A percentile compares a stretch with the other conserved stretches of the same genome.
phyloP scores from a whole-genome alignment of 2,113 vertebrate species.

The Dicentrarchus labrax region DNA sequence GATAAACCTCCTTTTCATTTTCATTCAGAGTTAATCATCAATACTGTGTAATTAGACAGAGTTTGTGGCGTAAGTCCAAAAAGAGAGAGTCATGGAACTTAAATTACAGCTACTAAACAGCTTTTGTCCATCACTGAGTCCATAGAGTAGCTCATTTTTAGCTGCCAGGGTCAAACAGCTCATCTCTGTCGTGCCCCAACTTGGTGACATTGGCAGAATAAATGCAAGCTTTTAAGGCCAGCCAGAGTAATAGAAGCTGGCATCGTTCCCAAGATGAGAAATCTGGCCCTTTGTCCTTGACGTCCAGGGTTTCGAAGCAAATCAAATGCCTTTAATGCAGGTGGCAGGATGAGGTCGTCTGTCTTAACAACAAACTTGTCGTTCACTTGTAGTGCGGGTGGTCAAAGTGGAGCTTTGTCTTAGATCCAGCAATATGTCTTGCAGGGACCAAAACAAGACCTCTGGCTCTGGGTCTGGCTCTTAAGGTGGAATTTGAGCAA shows the following conservation, averaged over 20 bases:
- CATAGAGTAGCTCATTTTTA: constrained; percentile 35
- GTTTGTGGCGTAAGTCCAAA: not conserved
- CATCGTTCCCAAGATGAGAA: constrained; percentile 48
- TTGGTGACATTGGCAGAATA: constrained; percentile 37
- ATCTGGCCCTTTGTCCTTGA: constrained; percentile 65
- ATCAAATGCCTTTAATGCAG: constrained; percentile 29
- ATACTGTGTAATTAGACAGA: constrained; percentile 12
- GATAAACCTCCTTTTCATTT: not conserved
- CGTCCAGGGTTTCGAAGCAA: constrained; percentile 39
- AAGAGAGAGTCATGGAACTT: not conserved
- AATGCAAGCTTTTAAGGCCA: constrained; percentile 54
- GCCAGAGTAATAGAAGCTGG: constrained; percentile 66
- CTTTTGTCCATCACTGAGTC: constrained; percentile 31
- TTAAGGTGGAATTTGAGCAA: constrained; percentile 14
- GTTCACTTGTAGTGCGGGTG: constrained; percentile 18
- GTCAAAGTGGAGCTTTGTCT: constrained; percentile 24
- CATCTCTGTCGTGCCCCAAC: constrained; percentile 40
- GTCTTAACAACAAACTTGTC: constrained; percentile 46
- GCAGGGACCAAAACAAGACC: constrained; percentile 17
- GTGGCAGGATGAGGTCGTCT: constrained; percentile 44
- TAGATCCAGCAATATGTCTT: constrained; percentile 15
- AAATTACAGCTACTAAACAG: constrained; percentile 20
- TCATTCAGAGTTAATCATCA: not conserved
- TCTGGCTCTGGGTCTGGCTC: not conserved
- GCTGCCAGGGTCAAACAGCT: constrained; percentile 47